Evolutionary conservation across 2,888 invertebrate genomes (phyloP).

Genomic region (Scelioninae gen. 1): DNA sequence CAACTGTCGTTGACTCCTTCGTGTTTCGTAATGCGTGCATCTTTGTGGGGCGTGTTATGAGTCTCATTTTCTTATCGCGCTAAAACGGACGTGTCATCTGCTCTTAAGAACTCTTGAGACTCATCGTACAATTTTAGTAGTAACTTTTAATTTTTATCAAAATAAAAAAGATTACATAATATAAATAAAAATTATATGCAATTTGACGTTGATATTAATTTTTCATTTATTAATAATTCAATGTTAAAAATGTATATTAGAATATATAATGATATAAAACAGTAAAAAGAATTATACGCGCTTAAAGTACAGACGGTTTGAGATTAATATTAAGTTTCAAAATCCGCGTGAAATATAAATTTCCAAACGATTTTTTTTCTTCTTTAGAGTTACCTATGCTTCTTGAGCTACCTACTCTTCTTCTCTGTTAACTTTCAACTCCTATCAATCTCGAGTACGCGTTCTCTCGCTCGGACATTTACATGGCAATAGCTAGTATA

Average conservation of each 20-base stretch:
- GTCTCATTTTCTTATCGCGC: conserved; percentile 81
- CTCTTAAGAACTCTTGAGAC: conserved; percentile 72
- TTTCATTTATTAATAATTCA: neutral
- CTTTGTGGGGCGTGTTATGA: conserved; percentile 82
- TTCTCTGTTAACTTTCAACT: conserved; percentile 58
- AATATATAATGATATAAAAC: conserved; percentile 15
- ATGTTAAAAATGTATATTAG: neutral
- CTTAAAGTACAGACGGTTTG: conserved; percentile 38
- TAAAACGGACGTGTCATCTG: conserved; percentile 83
- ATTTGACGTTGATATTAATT: neutral
- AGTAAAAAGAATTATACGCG: conserved; percentile 12
- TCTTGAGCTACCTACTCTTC: conserved; percentile 51
- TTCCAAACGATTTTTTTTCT: conserved; percentile 57
- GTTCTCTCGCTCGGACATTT: conserved; percentile 77
- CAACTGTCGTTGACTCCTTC: conserved; percentile 79
- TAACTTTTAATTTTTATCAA: conserved; percentile 17
- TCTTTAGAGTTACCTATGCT: conserved; percentile 54
- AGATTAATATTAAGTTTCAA: conserved; percentile 56
- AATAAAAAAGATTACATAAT: neutral
- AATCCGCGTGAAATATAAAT: conserved; percentile 63
- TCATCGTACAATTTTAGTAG: conserved; percentile 38
- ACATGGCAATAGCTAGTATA: conserved; percentile 79
- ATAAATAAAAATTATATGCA: neutral
- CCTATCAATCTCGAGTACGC: conserved; percentile 77
- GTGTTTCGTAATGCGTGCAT: conserved; percentile 83